These are phyloP conservation scores for Malthinus seriepunctatus DNA, from an alignment of 2,888 invertebrate genomes.

Conservation along the genomic window DNA sequence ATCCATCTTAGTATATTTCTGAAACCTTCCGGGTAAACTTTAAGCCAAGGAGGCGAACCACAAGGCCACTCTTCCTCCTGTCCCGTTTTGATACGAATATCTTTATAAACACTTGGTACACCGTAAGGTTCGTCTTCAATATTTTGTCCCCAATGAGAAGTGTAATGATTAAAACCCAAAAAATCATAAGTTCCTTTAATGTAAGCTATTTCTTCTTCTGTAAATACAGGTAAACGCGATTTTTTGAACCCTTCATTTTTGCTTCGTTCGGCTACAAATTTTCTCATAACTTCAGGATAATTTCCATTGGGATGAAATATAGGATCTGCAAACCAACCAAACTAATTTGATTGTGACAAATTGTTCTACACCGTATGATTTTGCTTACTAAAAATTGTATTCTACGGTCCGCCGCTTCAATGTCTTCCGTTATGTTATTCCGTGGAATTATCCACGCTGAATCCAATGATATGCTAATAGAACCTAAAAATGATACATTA, in stretches of 20 bases:
- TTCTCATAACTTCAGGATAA: slow-evolving; percentile 68
- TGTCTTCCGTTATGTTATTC: slow-evolving; percentile 58
- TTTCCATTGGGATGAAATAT: slow-evolving; percentile 66
- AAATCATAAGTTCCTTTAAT: slow-evolving; percentile 70
- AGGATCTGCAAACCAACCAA: slow-evolving; percentile 70
- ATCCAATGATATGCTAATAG: slow-evolving; percentile 65
- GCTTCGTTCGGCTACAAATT: slow-evolving; percentile 61
- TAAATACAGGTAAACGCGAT: slow-evolving; percentile 68
- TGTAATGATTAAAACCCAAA: slow-evolving; percentile 76
- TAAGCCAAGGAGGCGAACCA: slow-evolving; percentile 56
- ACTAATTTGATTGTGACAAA: slow-evolving; percentile 46
- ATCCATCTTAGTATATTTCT: slow-evolving; percentile 58
- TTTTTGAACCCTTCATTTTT: slow-evolving; percentile 60
- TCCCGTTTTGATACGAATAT: slow-evolving; percentile 51
- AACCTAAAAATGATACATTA: slow-evolving; percentile 51
- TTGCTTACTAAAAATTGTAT: slow-evolving; percentile 59
- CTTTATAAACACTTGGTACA: slow-evolving; percentile 30
- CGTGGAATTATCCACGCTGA: slow-evolving; percentile 65
- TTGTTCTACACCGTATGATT: background rate
- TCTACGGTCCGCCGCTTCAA: slow-evolving; percentile 62
- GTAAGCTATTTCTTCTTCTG: slow-evolving; percentile 60
- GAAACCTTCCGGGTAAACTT: slow-evolving; percentile 61
- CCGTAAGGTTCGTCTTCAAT: background rate
- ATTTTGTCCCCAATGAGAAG: slow-evolving; percentile 48
- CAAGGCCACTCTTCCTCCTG: slow-evolving; percentile 54